Base-by-base conservation (phyloP, 1,140 invertebrate species). In the Phenacoccus solenopsis region DNA sequence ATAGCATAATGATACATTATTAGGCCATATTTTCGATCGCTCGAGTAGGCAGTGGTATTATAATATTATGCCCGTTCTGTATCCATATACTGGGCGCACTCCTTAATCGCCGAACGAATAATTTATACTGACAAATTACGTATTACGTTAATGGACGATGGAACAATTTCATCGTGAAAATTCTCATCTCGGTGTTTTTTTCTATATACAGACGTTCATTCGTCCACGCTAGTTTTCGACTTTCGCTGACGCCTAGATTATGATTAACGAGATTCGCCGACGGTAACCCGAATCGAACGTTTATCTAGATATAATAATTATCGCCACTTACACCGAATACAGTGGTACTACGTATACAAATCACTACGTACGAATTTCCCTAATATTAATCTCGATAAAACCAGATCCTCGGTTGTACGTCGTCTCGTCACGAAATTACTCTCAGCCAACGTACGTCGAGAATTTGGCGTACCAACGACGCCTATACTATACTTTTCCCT, bases 111-210 rank as follows among this genome's bases (percentile, higher is more conserved):
- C 13, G 16, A 49, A 10, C 12, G 20, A 49, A 49, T 49, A 49
- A 49, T 49, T 49, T 49, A 49, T 49, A 49, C 38, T 49, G 38
- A 49, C 38, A 49, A 49, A 49, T 49, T 49, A 49, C 38, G 38
- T 49, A 49, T 49, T 49, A 49, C 20, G 38, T 49, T 49, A 49
- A 49, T 49, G 16, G 38, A 16, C 3, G n/a, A n/a, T n/a, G 12
- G 38, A 49, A 49, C 2, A 16, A 49, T 49, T 49, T 16, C 20
- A n/a, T 49, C 12, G 38, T 49, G 38, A 49, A 49, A 49, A 9
- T 49, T 49, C n/a, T n/a, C n/a, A n/a, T 49, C 38, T n/a, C 20
- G 20, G 4, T 32, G 3, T 49, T 49, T 49, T 49, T 49, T n/a
- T 49, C 16, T 49, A 2, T 2, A 9, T 49, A 49, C 13, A 49